Evolutionary conservation across 2,888 invertebrate species (phyloP).

Genomic region (Metallyticus violacea): DNA sequence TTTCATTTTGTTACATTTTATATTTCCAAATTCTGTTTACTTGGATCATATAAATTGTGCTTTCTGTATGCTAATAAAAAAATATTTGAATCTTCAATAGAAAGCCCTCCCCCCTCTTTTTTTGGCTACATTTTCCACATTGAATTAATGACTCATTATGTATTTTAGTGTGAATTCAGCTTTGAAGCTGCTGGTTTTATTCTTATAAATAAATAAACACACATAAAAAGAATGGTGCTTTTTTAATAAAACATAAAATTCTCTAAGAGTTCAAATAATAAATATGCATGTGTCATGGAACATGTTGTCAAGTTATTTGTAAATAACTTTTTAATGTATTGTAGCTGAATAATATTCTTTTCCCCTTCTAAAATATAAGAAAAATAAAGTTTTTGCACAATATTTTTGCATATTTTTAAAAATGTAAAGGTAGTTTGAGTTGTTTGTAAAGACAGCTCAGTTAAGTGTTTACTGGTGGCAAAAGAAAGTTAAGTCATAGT

Average conservation of each 20-base stretch:
- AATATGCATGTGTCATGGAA: background rate
- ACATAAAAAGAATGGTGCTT: slow-evolving; percentile 8
- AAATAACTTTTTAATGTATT: slow-evolving; percentile 1
- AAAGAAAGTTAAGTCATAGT: background rate
- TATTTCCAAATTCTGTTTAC: background rate
- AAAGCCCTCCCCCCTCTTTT: too few species aligned
- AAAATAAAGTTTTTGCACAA: background rate
- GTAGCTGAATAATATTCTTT: background rate
- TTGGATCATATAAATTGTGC: background rate
- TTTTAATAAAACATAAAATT: background rate
- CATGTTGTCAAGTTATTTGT: background rate
- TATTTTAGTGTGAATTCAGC: background rate
- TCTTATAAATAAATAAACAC: background rate
- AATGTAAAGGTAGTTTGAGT: background rate
- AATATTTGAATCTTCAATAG: background rate
- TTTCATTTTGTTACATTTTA: background rate
- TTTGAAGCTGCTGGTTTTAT: background rate
- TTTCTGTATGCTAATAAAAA: background rate
- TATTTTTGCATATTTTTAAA: background rate
- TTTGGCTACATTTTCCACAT: background rate
- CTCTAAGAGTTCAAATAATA: background rate
- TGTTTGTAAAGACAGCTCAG: background rate
- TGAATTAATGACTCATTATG: background rate
- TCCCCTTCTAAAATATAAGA: background rate
- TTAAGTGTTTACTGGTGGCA: background rate